A percentile compares a stretch with the other conserved stretches of the same genome.
These are phyloP conservation scores for Cepaea hortensis DNA, from an alignment of 2,888 invertebrate species.

Conservation along the genomic window DNA sequence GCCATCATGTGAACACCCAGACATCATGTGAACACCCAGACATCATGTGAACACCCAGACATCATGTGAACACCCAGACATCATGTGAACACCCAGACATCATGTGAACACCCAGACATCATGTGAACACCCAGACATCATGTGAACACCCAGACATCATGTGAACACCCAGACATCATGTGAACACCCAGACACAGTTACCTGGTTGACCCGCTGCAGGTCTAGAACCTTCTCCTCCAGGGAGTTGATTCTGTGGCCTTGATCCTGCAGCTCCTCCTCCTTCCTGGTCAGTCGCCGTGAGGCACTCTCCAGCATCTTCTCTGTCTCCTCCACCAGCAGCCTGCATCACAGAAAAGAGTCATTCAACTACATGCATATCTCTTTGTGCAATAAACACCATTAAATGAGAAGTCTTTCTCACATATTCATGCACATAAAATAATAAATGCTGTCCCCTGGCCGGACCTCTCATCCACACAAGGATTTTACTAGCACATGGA, in stretches of 20 bases:
- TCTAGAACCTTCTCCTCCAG: conserved; percentile 67
- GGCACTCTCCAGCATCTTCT: conserved; percentile 70
- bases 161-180: neutral
- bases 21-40: neutral
- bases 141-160: neutral
- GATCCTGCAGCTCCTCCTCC: conserved; percentile 70
- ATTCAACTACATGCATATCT: too few relatives aligned
- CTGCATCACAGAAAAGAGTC: conserved; percentile 53
- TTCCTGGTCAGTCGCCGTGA: conserved; percentile 66
- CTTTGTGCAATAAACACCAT: too few relatives aligned
- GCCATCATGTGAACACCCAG: neutral
- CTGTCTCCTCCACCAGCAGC: conserved; percentile 74
- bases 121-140: too few relatives aligned
- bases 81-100: neutral
- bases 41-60: neutral
- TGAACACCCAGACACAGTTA: neutral
- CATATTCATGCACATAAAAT: too few relatives aligned
- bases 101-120: too few relatives aligned
- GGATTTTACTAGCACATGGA: too few relatives aligned
- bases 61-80: neutral
- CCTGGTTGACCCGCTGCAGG: conserved; percentile 43
- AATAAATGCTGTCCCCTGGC: too few relatives aligned
- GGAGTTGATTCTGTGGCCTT: conserved; percentile 63
- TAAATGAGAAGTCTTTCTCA: too few relatives aligned
- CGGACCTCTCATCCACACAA: too few relatives aligned